Percentiles rank a stretch among this genome's conserved stretches.
Conservation (phyloP, 2,888 invertebrate species). For the Diaprepes abbreviatus region DNA sequence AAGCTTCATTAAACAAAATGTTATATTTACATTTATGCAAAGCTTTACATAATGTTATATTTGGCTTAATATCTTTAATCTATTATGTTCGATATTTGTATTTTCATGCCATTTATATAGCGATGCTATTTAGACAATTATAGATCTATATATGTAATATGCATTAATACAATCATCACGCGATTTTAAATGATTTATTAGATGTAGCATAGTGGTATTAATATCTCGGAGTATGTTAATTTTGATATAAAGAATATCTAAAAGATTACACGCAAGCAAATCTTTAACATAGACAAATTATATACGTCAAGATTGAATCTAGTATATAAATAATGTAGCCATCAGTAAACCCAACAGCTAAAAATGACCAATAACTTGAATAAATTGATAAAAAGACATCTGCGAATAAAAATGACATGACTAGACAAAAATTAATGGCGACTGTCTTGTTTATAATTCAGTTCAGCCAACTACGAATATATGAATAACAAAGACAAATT, state of each 20-base stretch:
- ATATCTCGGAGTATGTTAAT: slow-evolving; percentile 33
- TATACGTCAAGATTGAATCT: slow-evolving; percentile 29
- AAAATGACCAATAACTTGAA: slow-evolving; percentile 24
- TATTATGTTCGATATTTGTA: background rate
- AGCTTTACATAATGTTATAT: too few species aligned
- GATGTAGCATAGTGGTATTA: slow-evolving; percentile 26
- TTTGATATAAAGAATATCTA: slow-evolving; percentile 25
- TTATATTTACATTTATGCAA: too few species aligned
- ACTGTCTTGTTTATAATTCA: too few species aligned
- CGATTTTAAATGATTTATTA: slow-evolving; percentile 28
- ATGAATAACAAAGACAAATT: too few species aligned
- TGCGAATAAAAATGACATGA: slow-evolving; percentile 6
- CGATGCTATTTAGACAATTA: background rate
- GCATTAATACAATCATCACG: slow-evolving; percentile 14
- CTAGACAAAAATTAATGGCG: slow-evolving; percentile 1
- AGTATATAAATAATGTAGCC: slow-evolving; percentile 23
- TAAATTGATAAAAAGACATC: slow-evolving; percentile 16
- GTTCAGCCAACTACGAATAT: too few species aligned
- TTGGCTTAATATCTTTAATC: too few species aligned
- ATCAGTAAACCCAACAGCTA: slow-evolving; percentile 20
- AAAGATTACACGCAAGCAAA: slow-evolving; percentile 25
- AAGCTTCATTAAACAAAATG: too few species aligned
- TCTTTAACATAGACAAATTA: slow-evolving; percentile 37
- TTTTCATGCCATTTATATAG: background rate
- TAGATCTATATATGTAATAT: background rate